Percentiles rank a stretch among this genome's conserved stretches.
Conservation (phyloP, 2,888 invertebrate species). For the Piscicola geometra region DNA sequence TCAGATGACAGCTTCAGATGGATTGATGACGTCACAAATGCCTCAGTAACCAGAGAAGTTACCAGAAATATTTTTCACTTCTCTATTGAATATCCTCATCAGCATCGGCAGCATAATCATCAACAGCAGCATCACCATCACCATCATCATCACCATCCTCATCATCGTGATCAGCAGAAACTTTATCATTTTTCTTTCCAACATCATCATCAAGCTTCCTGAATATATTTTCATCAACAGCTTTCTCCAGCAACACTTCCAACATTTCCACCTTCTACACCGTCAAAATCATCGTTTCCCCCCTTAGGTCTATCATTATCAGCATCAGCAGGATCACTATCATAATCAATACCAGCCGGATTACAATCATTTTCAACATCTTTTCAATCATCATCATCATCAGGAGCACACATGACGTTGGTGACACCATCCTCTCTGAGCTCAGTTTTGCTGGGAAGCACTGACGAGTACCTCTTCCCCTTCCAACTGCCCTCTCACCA, state of each 20-base stretch:
- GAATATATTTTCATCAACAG: too few relatives aligned
- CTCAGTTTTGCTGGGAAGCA: background rate
- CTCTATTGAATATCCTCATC: too few relatives aligned
- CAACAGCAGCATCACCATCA: background rate
- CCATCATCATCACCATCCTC: background rate
- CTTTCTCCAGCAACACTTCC: too few relatives aligned
- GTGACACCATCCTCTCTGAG: background rate
- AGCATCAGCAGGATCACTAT: background rate
- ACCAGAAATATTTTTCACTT: too few relatives aligned
- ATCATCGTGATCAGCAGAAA: background rate
- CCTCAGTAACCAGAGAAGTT: too few relatives aligned
- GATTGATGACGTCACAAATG: too few relatives aligned
- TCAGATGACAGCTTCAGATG: too few relatives aligned
- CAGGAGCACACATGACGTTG: background rate
- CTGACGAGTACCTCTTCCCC: background rate
- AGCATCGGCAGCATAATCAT: too few relatives aligned
- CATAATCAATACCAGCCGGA: background rate
- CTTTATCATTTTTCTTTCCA: background rate
- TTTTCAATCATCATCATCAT: background rate
- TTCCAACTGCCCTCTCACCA: background rate
- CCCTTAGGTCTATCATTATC: too few relatives aligned
- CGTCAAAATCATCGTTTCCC: too few relatives aligned
- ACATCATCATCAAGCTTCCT: background rate
- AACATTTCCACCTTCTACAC: background rate
- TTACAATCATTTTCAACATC: slow-evolving; percentile 6